A percentile compares a stretch with the other conserved stretches of the same genome.
phyloP scores from a whole-genome alignment of 2,888 invertebrate genomes.

The Acronicta leporina region DNA sequence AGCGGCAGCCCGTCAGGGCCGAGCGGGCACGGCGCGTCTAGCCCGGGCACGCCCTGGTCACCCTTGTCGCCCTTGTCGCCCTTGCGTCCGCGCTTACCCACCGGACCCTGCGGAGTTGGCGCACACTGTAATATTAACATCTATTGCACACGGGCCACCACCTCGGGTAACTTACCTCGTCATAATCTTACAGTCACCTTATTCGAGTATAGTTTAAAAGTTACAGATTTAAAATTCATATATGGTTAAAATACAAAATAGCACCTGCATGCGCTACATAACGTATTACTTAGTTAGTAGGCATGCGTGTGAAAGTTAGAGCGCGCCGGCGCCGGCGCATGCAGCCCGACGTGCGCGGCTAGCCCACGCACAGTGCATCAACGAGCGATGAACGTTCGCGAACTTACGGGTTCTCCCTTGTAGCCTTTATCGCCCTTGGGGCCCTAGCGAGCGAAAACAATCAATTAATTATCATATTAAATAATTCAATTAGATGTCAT shows the following conservation, averaged over 20 bases:
- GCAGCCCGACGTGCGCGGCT: slow-evolving; percentile 19
- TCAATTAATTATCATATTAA: slow-evolving; percentile 19
- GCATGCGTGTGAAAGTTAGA: slow-evolving; percentile 54
- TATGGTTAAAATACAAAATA: slow-evolving; percentile 12
- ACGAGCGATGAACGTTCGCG: slow-evolving; percentile 30
- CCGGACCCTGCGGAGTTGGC: slow-evolving; percentile 91
- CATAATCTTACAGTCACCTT: neutral
- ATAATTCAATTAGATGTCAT: neutral
- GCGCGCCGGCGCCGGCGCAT: slow-evolving; percentile 40
- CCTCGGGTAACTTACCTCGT: slow-evolving; percentile 8
- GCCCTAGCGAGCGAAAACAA: slow-evolving; percentile 90
- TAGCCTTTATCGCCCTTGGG: slow-evolving; percentile 97
- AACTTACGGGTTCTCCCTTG: slow-evolving; percentile 95
- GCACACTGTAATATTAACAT: slow-evolving; percentile 52
- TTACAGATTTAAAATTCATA: neutral
- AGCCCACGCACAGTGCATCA: no score
- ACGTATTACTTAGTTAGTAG: slow-evolving; percentile 41
- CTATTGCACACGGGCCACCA: slow-evolving; percentile 22
- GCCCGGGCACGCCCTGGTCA: slow-evolving; percentile 98
- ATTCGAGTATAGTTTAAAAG: no score
- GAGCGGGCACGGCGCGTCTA: slow-evolving; percentile 99
- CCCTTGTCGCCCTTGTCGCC: slow-evolving; percentile 98
- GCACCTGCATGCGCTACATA: slow-evolving; percentile 28
- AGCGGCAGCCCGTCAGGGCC: slow-evolving; percentile 98
- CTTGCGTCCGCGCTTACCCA: slow-evolving; percentile 96